A percentile compares a stretch with the other conserved stretches of the same genome.
phyloP scores from a whole-genome alignment of 2,888 invertebrate genomes.

The Stegophylla sp. region DNA sequence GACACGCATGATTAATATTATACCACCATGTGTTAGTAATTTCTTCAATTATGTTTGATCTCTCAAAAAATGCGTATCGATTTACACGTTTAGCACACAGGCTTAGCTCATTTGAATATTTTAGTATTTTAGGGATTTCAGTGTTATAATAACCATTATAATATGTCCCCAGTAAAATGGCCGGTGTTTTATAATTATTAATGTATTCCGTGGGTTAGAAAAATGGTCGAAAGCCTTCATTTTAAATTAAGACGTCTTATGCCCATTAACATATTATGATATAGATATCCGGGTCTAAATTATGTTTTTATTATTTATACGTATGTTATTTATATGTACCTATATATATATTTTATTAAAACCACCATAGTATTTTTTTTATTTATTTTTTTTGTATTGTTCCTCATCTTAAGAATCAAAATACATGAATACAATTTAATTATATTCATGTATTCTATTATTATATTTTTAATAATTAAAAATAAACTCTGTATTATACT shows the following conservation, averaged over 20 bases:
- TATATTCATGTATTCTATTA: neutral
- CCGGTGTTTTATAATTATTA: constrained; percentile 15
- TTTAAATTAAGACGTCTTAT: constrained; percentile 25
- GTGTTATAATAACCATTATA: constrained; percentile 24
- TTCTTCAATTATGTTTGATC: neutral
- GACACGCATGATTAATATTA: too few relatives aligned
- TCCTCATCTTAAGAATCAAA: constrained; percentile 30
- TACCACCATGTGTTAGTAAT: neutral
- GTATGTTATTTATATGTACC: neutral
- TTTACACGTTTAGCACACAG: constrained; percentile 26
- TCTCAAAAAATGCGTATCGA: neutral
- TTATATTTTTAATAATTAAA: constrained; percentile 14
- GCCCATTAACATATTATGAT: constrained; percentile 26
- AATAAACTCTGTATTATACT: neutral
- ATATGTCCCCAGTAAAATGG: neutral
- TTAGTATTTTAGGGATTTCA: neutral
- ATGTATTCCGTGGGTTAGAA: constrained; percentile 11
- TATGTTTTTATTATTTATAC: constrained; percentile 1
- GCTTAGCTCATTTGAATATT: constrained; percentile 22
- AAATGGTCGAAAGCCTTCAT: constrained; percentile 23
- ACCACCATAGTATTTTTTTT: neutral
- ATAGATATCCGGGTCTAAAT: constrained; percentile 14
- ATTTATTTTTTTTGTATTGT: constrained; percentile 24
- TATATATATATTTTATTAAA: neutral
- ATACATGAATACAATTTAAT: neutral